Evolutionary conservation across 2,888 invertebrate species (phyloP), one percentile per base, ranked within the genome.

Genomic region (Petrophora chlorosata): DNA sequence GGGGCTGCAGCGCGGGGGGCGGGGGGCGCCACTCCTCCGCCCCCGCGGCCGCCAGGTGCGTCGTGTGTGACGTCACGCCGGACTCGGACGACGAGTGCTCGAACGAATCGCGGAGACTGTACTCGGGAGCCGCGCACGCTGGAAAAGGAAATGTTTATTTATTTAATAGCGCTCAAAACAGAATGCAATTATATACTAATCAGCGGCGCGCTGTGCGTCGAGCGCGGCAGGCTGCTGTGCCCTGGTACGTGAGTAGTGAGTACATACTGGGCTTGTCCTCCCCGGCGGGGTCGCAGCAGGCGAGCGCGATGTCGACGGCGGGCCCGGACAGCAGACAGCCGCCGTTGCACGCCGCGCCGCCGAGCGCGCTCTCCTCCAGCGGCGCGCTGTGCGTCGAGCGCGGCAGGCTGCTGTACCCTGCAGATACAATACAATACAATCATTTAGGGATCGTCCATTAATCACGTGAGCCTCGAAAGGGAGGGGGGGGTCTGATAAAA

Each of bases 401-500:
- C 16, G 96, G 96, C 68, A 96, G 90, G 83, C 95, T 96, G 85
- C 95, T 95, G 87, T 96, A 96, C 48, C 96, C 96, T 95, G 62
- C 3, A 25, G 16, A 10, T 8, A 13, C 8, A 8, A 5, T 1
- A 17, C 5, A 2, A 3, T 2, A 19, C 5, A 3, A 15, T 25
- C 19, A 19, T 5, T 19, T 5, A 19, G 4, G 1, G 7, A 5
- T 7, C 7, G 5, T 1, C 7, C 9, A 25, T 25, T 3, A 9
- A 25, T 9, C n/a, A n/a, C 1, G 5, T 5, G 5, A 13, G 2
- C 13, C n/a, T n/a, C n/a, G n/a, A n/a, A n/a, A n/a, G n/a, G n/a
- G n/a, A n/a, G n/a, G n/a, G n/a, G n/a, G n/a, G n/a, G n/a, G n/a
- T n/a, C n/a, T n/a, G n/a, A n/a, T n/a, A n/a, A n/a, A n/a, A n/a